These are phyloP conservation scores for Lucilia cuprina DNA, from an alignment of 1,140 invertebrate species.

Conservation along the genomic window DNA sequence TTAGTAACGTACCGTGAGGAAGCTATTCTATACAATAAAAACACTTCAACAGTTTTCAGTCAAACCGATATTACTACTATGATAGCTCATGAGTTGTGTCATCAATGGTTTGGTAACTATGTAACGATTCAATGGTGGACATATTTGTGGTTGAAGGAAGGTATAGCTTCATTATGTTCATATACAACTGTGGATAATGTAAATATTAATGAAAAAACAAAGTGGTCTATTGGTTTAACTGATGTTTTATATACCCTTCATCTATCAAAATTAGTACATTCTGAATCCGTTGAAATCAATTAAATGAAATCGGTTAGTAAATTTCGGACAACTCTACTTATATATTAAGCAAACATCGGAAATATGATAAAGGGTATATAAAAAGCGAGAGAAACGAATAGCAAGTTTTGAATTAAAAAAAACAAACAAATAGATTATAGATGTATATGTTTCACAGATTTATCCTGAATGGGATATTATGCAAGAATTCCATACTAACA, in stretches of 20 bases:
- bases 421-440: conserved; percentile 45
- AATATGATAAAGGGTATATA: no score
- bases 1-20: conserved; percentile 58
- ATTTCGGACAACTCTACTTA: no score
- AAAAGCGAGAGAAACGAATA: no score
- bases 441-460: conserved; percentile 47
- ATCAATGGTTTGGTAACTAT: conserved; percentile 73
- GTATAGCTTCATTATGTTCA: conserved; percentile 64
- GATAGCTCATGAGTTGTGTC: conserved; percentile 71
- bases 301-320: no score
- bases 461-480: conserved; percentile 76
- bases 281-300: no score
- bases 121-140: conserved; percentile 71
- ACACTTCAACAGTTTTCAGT: conserved; percentile 49
- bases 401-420: no score
- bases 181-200: conserved; percentile 35
- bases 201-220: background rate
- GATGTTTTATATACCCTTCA: no score
- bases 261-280: no score
- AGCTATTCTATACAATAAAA: conserved; percentile 51
- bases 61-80: conserved; percentile 66
- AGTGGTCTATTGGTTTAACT: no score
- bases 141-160: conserved; percentile 69
- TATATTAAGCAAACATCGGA: no score
- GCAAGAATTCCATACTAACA: conserved; percentile 79